Base-by-base conservation (phyloP, 2,113 vertebrate species). In the Ivindomyrus marchei region DNA sequence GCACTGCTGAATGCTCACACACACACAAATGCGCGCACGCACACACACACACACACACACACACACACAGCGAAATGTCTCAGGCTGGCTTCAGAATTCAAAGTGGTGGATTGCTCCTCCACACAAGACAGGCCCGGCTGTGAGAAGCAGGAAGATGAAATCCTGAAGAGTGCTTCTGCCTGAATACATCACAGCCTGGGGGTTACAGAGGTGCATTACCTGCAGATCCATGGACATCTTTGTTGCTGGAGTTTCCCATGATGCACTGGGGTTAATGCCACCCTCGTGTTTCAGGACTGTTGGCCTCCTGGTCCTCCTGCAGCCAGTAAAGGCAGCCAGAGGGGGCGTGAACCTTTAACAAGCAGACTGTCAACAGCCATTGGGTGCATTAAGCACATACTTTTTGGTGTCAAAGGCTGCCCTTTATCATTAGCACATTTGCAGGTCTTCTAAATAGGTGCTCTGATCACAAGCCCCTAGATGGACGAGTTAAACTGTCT, bases 241-340 rank as follows among this genome's bases (percentile, higher is more conserved):
- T 96, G 91, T 91, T 94, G 91, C 95, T 93, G 46, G 95, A 94
- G 94, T 95, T 96, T 27, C 96, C 96, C 96, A 96, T 96, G 8
- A 62, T 85, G 89, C 80, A 89, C 49, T 17, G 52, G 80, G 50
- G 36, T 47, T 27, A 31, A 80, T 15, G 52, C 21, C 39, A 56
- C 77, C 49, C 74, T 21, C 0, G 2, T 1, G 4, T 31, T 17
- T 53, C 24, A 31, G n/a, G 13, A 52, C 49, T 11, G 27, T 52
- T 19, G 47, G 36, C 36, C 77, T 53, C 0, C 11, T 84, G 85
- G 49, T 19, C 19, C 24, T 58, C 89, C 50, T 19, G 77, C 52
- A 46, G 49, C 80, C 42, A 21, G 56, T 7, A 4, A 9, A 8
- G 80, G 9, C 27, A 58, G 21, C 24, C 3, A 10, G 77, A 50